A percentile compares a stretch with the other conserved stretches of the same genome.
Evolutionary conservation across 2,797 vertebrate species (phyloP).

Genomic region (Pygocentrus nattereri): DNA sequence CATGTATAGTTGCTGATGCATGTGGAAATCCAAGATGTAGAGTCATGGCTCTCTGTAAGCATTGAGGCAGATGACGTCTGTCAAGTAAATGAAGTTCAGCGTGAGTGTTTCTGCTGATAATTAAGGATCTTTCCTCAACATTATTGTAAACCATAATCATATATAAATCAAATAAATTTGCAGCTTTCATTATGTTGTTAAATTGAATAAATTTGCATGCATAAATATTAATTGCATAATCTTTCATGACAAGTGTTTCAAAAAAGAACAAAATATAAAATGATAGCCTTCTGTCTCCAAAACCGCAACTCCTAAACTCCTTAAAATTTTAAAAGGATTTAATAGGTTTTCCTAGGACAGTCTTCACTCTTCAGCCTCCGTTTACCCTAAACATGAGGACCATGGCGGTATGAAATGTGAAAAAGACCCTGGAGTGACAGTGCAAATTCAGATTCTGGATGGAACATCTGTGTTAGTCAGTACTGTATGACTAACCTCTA

Average conservation of each 20-base stretch:
- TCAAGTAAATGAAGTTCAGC: constrained; percentile 18
- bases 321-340: too few relatives aligned
- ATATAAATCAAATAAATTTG: background rate
- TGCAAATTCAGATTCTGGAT: background rate
- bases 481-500: background rate
- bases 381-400: background rate
- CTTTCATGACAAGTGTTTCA: too few relatives aligned
- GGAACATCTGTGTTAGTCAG: background rate
- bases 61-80: background rate
- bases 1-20: background rate
- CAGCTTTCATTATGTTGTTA: background rate
- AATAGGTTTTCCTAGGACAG: background rate
- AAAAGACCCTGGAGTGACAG: background rate
- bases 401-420: too few relatives aligned
- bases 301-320: too few relatives aligned
- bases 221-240: too few relatives aligned
- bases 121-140: background rate
- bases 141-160: background rate
- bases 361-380: background rate
- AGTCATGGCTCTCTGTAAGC: background rate
- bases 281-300: too few relatives aligned
- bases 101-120: background rate
- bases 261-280: too few relatives aligned
- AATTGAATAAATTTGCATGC: background rate
- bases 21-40: constrained; percentile 12